phyloP scores from a whole-genome alignment of 35 echinoderm and acorn worm species.

The Apostichopus japonicus region DNA sequence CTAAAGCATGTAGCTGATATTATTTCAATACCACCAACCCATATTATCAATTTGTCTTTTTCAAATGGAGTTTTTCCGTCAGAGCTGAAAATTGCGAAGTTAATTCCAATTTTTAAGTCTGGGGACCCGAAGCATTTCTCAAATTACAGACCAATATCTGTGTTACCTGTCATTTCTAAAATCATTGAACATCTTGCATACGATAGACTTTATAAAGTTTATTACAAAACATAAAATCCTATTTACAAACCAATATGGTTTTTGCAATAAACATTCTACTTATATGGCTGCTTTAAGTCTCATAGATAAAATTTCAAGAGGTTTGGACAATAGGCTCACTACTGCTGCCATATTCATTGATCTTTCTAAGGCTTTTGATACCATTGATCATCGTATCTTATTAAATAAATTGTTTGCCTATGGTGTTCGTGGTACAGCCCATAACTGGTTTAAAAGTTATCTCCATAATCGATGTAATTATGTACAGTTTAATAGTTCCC shows the following conservation, averaged over 20 bases:
- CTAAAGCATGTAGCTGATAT: too few relatives aligned
- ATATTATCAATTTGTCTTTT: too few relatives aligned
- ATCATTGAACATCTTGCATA: background rate
- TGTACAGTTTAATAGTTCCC: background rate
- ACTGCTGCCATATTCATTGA: background rate
- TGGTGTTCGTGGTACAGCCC: too few relatives aligned
- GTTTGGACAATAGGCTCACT: conserved; percentile 15
- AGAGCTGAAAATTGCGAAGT: too few relatives aligned
- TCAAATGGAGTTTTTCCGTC: too few relatives aligned
- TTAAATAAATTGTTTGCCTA: too few relatives aligned
- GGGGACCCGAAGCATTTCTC: background rate
- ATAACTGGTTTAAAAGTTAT: too few relatives aligned
- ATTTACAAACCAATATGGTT: conserved; percentile 8
- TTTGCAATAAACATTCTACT: conserved; percentile 5
- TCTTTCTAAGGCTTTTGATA: too few relatives aligned
- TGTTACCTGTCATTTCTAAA: background rate
- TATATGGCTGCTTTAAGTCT: conserved; percentile 20
- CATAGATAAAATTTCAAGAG: conserved; percentile 1
- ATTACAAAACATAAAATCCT: background rate
- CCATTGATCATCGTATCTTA: too few relatives aligned
- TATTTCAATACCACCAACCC: too few relatives aligned
- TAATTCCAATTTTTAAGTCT: too few relatives aligned
- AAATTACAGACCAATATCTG: background rate
- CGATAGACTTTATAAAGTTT: conserved; percentile 1
- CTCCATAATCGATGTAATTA: too few relatives aligned